phyloP scores from a whole-genome alignment of 1,140 invertebrate genomes.

The Oryzaephilus surinamensis region DNA sequence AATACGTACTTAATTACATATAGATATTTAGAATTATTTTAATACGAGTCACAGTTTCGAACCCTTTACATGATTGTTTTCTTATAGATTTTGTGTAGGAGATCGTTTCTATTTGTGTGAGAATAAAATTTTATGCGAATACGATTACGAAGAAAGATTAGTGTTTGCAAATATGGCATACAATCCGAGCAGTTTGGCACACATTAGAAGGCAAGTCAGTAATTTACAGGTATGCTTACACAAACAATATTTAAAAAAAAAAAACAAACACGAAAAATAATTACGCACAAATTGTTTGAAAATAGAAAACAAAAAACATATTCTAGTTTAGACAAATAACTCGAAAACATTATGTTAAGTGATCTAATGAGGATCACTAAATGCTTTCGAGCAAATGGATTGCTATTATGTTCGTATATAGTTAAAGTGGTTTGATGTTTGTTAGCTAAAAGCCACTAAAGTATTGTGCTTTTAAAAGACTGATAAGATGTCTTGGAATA shows the following conservation, averaged over 20 bases:
- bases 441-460: too few relatives aligned
- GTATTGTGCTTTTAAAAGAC: too few relatives aligned
- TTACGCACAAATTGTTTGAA: not conserved
- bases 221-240: constrained; percentile 51
- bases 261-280: not conserved
- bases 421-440: too few relatives aligned
- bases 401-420: too few relatives aligned
- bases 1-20: not conserved
- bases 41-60: too few relatives aligned
- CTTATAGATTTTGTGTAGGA: constrained; percentile 84
- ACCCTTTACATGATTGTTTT: constrained; percentile 11
- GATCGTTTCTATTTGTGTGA: constrained; percentile 87
- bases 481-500: too few relatives aligned
- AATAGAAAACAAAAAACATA: too few relatives aligned
- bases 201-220: constrained; percentile 77
- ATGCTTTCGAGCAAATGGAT: constrained; percentile 10
- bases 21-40: too few relatives aligned
- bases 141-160: constrained; percentile 85
- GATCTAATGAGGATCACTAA: constrained; percentile 1
- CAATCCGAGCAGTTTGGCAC: constrained; percentile 73
- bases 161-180: constrained; percentile 83
- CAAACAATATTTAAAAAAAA: not conserved
- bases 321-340: too few relatives aligned
- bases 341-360: not conserved
- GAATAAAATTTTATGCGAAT: constrained; percentile 89